Percentiles rank a stretch among this genome's conserved stretches.
Evolutionary conservation across 2,113 vertebrate species (phyloP).

Genomic region (Neoarius graeffei): DNA sequence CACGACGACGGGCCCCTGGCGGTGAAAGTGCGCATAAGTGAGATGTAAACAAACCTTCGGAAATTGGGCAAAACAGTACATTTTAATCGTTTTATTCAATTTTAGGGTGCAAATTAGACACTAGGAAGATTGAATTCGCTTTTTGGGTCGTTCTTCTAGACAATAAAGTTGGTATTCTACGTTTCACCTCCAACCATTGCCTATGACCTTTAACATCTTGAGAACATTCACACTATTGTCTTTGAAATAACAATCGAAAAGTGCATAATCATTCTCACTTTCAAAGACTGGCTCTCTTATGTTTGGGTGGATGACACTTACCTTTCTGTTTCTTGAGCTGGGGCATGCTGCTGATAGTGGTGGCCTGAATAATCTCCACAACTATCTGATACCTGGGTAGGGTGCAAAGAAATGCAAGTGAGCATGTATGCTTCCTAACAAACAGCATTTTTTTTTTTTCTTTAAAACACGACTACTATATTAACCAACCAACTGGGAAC

Average conservation of each 20-base stretch:
- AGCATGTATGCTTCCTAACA: background rate
- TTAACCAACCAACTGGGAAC: background rate
- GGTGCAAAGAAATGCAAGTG: conserved; percentile 10
- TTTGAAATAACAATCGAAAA: background rate
- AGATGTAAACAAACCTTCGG: too few species aligned
- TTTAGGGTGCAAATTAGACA: too few species aligned
- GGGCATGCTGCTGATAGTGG: conserved; percentile 95
- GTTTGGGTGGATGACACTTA: conserved; percentile 57
- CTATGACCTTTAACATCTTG: too few species aligned
- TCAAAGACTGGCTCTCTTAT: background rate
- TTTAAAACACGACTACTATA: background rate
- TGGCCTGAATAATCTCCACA: conserved; percentile 97
- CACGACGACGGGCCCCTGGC: too few species aligned
- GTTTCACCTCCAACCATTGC: too few species aligned
- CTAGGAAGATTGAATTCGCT: too few species aligned
- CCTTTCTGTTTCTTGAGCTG: conserved; percentile 97
- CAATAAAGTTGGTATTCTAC: too few species aligned
- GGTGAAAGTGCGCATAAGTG: too few species aligned
- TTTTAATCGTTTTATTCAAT: too few species aligned
- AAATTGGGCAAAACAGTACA: too few species aligned
- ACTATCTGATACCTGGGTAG: conserved; percentile 94
- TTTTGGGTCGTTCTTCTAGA: too few species aligned
- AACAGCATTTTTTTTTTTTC: background rate
- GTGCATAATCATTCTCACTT: background rate
- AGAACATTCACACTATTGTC: background rate